phyloP scores from a whole-genome alignment of 2,113 vertebrate species.

The Haemorhous mexicanus region DNA sequence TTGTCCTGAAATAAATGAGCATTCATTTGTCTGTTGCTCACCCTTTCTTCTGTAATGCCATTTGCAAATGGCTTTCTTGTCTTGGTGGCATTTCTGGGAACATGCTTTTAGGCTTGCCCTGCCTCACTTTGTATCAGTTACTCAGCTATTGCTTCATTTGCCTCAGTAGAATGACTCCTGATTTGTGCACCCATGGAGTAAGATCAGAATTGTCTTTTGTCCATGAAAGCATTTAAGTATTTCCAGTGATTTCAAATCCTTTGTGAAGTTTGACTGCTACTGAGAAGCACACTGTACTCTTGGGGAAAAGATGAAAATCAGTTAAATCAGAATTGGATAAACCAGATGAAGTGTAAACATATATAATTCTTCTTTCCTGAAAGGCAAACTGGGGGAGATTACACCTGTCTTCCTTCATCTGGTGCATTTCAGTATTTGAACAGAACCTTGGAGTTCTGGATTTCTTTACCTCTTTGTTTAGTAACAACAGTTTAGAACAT shows the following conservation, averaged over 20 bases:
- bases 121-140: not conserved
- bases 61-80: not conserved
- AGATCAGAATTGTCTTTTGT: not conserved
- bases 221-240: not conserved
- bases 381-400: not conserved
- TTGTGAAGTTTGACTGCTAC: not conserved
- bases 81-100: not conserved
- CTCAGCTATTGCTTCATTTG: not conserved
- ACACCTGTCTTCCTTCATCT: not conserved
- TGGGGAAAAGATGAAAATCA: not conserved
- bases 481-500: not conserved
- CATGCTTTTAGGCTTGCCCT: not conserved
- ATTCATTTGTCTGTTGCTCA: not conserved
- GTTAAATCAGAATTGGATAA: not conserved
- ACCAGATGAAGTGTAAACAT: not conserved
- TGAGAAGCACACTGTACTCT: not conserved
- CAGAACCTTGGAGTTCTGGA: not conserved
- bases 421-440: not conserved
- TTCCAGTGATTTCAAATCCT: not conserved
- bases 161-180: not conserved
- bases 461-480: not conserved
- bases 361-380: not conserved
- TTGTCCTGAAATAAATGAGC: not conserved
- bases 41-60: not conserved
- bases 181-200: not conserved